Evolutionary conservation across 2,113 vertebrate species (phyloP).

Genomic region (Rhea americana): DNA sequence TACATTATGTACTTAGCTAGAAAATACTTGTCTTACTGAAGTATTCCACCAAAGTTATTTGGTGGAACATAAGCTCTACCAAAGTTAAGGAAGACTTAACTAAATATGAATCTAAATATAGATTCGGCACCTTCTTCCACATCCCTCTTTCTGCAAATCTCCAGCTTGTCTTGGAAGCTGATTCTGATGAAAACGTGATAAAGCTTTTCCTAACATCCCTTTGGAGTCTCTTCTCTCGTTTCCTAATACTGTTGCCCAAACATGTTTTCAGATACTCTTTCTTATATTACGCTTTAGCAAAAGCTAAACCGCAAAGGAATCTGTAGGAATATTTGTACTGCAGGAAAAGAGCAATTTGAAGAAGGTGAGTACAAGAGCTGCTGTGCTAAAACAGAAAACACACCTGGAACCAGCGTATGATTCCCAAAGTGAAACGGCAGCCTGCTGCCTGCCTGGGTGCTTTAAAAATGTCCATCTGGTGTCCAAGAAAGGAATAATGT

Average conservation of each 20-base stretch:
- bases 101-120: background rate
- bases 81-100: background rate
- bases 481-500: background rate
- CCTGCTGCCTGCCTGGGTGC: background rate
- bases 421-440: background rate
- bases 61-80: no score
- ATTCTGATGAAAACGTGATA: background rate
- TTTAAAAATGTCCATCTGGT: background rate
- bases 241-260: no score
- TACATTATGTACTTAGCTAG: no score
- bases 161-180: background rate
- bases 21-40: background rate
- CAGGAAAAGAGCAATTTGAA: background rate
- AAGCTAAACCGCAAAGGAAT: background rate
- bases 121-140: background rate
- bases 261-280: background rate
- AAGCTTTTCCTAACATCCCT: background rate
- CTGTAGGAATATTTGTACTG: no score
- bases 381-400: background rate
- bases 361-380: rapidly evolving
- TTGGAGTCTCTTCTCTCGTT: background rate
- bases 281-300: background rate
- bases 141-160: background rate
- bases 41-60: background rate
- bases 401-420: background rate